Evolutionary conservation across 1,140 invertebrate genomes (phyloP), one percentile per base, ranked within the genome.

Genomic region (Archivesica marissinica): DNA sequence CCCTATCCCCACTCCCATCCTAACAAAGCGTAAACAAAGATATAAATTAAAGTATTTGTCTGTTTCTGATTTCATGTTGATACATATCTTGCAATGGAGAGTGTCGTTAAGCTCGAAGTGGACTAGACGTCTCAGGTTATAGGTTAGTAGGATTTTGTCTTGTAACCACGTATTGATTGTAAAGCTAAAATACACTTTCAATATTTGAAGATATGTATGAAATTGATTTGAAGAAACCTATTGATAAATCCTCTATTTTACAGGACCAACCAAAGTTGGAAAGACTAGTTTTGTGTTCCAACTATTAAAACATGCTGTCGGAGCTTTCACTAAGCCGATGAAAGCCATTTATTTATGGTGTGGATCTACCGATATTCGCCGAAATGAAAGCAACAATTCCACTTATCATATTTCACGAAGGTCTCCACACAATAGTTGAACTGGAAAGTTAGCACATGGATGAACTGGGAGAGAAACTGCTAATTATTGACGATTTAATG

Each of bases 341-440:
- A 72, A 72, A 72, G 68, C 68, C 38, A 72, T 72, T n/a, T 72
- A 72, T 25, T 72, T 72, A 72, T 25, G 28, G 68, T 44, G 68
- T 72, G 17, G 35, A 72, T 41, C 68, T 56, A 52, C 70, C 70
- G 23, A 25, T 74, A 15, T 50, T 50, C 28, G 70, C 70, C 13
- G 70, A 74, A 39, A 72, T 72, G 35, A 72, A 72, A 72, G 44
- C 39, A 47, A 25, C 35, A 4, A 72, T 72, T 41, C 68, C 68
- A 25, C 6, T 41, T 25, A 72, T 39, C 7, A 44, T 25, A 35
- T 72, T 72, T 72, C 44, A n/a, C 68, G 68, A 47, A 56, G 74
- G 74, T 68, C 28, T 15, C 6, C 28, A 17, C 64, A 30, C 64
- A 38, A 9, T 23, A 39, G 6, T 30, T 68, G 74, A 76, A 35